A percentile compares a stretch with the other conserved stretches of the same genome.
Evolutionary conservation across 2,888 invertebrate species (phyloP).

Genomic region (Thereva unica): DNA sequence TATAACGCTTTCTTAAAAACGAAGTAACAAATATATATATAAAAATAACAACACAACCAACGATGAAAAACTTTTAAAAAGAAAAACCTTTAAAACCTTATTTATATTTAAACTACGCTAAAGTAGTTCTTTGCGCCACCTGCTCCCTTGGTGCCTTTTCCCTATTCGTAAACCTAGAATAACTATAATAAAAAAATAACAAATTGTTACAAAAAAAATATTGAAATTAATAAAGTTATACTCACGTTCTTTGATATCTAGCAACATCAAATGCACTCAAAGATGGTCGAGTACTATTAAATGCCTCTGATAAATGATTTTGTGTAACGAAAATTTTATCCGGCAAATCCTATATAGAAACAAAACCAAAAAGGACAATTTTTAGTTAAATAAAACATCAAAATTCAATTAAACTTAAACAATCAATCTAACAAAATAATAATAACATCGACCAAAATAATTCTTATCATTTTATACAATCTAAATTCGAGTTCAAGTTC

Average conservation of each 20-base stretch:
- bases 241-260: constrained; percentile 80
- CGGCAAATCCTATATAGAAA: constrained; percentile 51
- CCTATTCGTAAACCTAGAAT: constrained; percentile 66
- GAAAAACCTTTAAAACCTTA: background rate
- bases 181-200: constrained; percentile 58
- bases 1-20: no score
- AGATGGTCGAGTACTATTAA: constrained; percentile 76
- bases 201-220: constrained; percentile 25
- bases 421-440: constrained; percentile 5
- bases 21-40: no score
- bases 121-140: constrained; percentile 59
- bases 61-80: constrained; percentile 1
- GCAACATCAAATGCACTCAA: constrained; percentile 69
- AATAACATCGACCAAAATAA: background rate
- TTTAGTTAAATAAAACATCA: constrained; percentile 50
- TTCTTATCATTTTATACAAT: background rate
- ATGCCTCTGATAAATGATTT: constrained; percentile 68
- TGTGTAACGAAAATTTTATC: constrained; percentile 60
- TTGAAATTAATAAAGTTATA: constrained; percentile 2
- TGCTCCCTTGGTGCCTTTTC: constrained; percentile 63
- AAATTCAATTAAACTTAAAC: constrained; percentile 17
- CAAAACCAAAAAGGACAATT: constrained; percentile 32
- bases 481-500: no score
- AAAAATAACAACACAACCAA: constrained; percentile 11
- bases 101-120: background rate